Base-by-base conservation (phyloP, 2,888 invertebrate genomes). In the Lymantria monacha region DNA sequence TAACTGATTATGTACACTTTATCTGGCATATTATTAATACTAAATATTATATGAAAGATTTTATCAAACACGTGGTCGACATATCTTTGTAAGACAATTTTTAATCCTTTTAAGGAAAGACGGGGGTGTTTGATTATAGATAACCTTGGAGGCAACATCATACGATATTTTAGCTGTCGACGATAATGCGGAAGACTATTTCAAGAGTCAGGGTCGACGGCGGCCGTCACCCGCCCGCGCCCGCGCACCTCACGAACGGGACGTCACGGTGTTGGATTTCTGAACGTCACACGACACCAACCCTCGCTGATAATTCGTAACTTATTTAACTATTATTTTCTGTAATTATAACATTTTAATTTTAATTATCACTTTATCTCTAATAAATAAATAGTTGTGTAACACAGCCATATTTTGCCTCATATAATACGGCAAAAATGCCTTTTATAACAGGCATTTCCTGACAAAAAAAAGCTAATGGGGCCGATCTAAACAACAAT, bases 131-230 rank as follows among this genome's bases (percentile, higher is more conserved):
- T 64, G 66, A 68, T 67, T 63, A 64, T 58, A 46, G 59, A 52
- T 60, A 73, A 69, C 77, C 89, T 87, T 88, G 85, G 51, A 76
- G 66, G 70, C 83, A 74, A 80, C 85, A 87, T 87, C 87, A 86
- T 87, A 83, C 87, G 87, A 87, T 89, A 91, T 90, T 90, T 91
- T 88, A 80, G 87, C 86, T 83, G 81, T 82, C 81, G 69, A 70
- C 83, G 81, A 83, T 87, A 86, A 90, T 83, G 86, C 91, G 91
- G 91, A 91, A 90, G 91, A 89, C 91, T 91, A 91, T 91, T 91
- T 91, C 89, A 91, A 90, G 91, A 90, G 90, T 89, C 90, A 91
- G 88, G 90, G 91, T 78, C 89, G 70, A 70, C 66, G 74, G 74
- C 81, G 79, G 81, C 83, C 82, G 81, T 79, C 83, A 79, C 84